A percentile compares a stretch with the other conserved stretches of the same genome.
Evolutionary conservation across 2,888 invertebrate genomes (phyloP).

Genomic region (Nemurella pictetii): DNA sequence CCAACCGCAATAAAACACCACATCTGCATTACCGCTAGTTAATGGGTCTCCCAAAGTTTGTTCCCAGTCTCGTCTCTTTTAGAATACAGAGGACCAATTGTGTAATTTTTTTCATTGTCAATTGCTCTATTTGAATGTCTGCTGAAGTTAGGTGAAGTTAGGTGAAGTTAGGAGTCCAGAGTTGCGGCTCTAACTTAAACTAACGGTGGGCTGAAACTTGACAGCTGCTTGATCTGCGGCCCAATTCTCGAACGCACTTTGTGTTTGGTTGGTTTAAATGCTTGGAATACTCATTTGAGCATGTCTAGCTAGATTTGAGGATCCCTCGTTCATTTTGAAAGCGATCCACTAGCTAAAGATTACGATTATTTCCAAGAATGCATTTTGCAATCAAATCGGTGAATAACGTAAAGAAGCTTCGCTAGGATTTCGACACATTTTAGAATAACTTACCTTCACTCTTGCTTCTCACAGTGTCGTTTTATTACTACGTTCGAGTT

Average conservation of each 20-base stretch:
- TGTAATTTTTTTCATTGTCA: background rate
- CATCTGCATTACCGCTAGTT: background rate
- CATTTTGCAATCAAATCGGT: background rate
- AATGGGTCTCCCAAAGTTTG: background rate
- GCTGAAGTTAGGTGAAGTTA: background rate
- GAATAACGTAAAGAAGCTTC: background rate
- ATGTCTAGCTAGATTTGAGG: too few species aligned
- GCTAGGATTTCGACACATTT: background rate
- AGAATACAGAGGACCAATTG: background rate
- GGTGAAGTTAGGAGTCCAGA: too few species aligned
- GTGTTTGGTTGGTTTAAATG: too few species aligned
- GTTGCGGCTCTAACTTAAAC: too few species aligned
- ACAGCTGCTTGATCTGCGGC: too few species aligned
- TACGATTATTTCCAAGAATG: background rate
- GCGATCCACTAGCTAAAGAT: too few species aligned
- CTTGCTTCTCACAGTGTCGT: background rate
- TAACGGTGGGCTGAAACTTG: too few species aligned
- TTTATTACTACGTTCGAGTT: background rate
- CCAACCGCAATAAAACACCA: background rate
- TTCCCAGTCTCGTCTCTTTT: background rate
- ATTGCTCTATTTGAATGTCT: background rate
- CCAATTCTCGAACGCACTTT: too few species aligned
- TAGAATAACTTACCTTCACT: background rate
- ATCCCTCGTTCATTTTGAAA: too few species aligned
- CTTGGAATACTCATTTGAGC: too few species aligned